These are phyloP conservation scores for Paracyclopina nana DNA, from an alignment of 1,140 invertebrate species.

Conservation along the genomic window DNA sequence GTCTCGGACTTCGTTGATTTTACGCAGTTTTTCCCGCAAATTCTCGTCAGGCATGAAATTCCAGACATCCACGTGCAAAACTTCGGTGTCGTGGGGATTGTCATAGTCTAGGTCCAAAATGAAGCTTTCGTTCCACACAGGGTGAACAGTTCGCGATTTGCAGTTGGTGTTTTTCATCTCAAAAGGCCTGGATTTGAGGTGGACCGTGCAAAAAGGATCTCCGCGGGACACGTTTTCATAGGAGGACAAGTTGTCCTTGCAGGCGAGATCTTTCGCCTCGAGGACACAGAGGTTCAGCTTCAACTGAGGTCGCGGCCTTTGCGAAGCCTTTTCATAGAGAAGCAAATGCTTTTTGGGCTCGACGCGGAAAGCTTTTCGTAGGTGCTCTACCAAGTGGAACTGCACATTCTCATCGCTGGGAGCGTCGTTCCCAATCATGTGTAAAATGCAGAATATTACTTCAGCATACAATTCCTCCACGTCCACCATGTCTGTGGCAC, in stretches of 20 bases:
- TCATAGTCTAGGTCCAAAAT: background rate
- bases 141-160: background rate
- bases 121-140: background rate
- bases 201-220: background rate
- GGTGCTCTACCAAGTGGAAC: background rate
- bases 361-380: background rate
- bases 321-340: background rate
- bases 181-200: background rate
- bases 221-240: too few species aligned
- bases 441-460: background rate
- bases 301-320: background rate
- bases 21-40: background rate
- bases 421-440: background rate
- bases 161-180: background rate
- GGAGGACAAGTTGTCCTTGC: constrained; percentile 1
- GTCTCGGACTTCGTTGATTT: background rate
- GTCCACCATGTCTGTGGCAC: background rate
- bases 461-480: background rate
- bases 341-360: background rate
- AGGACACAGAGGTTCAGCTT: background rate
- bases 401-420: background rate
- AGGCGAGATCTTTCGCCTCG: background rate
- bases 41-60: constrained; percentile 1
- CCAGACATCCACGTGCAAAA: constrained; percentile 3
- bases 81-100: background rate